phyloP scores from a whole-genome alignment of 2,113 vertebrate species.

The Carassius auratus region DNA sequence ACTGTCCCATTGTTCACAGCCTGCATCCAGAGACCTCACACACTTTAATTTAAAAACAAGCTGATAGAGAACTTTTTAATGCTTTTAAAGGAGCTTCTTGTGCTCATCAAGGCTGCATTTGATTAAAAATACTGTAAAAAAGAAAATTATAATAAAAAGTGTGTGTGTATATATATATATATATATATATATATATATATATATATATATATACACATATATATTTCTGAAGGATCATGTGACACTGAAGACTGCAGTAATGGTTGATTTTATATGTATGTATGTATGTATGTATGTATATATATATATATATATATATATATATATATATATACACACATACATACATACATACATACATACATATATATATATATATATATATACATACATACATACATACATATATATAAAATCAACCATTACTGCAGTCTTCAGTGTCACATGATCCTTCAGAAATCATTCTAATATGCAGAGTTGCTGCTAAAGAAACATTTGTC shows the following conservation, averaged over 20 bases:
- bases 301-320: too few relatives aligned
- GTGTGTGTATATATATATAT: too few relatives aligned
- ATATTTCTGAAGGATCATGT: not conserved
- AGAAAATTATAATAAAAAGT: not conserved
- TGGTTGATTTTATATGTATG: too few relatives aligned
- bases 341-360: too few relatives aligned
- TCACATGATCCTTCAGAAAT: not conserved
- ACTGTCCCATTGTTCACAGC: conserved; percentile 52
- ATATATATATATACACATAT: not conserved
- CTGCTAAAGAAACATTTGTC: not conserved
- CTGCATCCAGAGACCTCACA: conserved; percentile 42
- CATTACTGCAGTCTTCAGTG: not conserved
- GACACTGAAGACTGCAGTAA: too few relatives aligned
- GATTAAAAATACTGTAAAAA: not conserved
- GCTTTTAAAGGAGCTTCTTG: not conserved
- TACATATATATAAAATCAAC: not conserved
- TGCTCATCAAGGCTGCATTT: not conserved
- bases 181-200: too few relatives aligned
- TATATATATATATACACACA: too few relatives aligned
- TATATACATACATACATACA: too few relatives aligned
- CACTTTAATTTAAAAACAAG: conserved; percentile 33
- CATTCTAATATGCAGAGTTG: not conserved
- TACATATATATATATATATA: not conserved
- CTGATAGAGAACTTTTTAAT: not conserved
- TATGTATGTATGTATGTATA: too few relatives aligned